phyloP scores from a whole-genome alignment of 1,140 invertebrate genomes.

The Reticulitermes speratus region DNA sequence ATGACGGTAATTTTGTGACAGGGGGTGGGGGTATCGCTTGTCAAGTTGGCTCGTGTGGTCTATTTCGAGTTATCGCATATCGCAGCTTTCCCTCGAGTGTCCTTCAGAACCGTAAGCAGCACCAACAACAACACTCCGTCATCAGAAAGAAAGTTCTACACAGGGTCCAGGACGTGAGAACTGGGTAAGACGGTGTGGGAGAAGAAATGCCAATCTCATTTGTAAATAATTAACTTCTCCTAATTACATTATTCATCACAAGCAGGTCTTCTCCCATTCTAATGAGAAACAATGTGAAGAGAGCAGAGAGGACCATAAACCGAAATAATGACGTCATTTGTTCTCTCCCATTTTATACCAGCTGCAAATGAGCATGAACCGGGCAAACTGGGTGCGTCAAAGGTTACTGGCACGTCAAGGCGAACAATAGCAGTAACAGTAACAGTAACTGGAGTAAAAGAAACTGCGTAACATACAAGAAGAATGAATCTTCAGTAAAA shows the following conservation, averaged over 20 bases:
- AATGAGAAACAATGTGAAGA: not conserved
- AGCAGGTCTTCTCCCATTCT: not conserved
- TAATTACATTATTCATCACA: slow-evolving; percentile 14
- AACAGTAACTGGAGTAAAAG: too few relatives aligned
- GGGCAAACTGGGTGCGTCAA: not conserved
- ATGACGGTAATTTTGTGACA: too few relatives aligned
- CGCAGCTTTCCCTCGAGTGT: too few relatives aligned
- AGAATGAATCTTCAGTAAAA: too few relatives aligned
- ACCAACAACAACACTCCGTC: too few relatives aligned
- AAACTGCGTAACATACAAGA: too few relatives aligned
- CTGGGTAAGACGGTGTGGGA: not conserved
- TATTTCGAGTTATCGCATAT: too few relatives aligned
- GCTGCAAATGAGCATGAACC: not conserved
- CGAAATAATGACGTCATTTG: not conserved
- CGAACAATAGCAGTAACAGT: too few relatives aligned
- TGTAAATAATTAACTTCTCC: slow-evolving; percentile 4
- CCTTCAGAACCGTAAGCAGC: too few relatives aligned
- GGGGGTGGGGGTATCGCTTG: too few relatives aligned
- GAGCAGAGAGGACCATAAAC: not conserved
- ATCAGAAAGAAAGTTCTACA: not conserved
- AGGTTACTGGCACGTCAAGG: too few relatives aligned
- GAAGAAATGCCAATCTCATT: not conserved
- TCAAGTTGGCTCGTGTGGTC: too few relatives aligned
- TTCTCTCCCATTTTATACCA: not conserved
- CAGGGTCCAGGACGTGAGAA: not conserved